Conservation (phyloP, 1,140 invertebrate species). For the Drosophila auraria region DNA sequence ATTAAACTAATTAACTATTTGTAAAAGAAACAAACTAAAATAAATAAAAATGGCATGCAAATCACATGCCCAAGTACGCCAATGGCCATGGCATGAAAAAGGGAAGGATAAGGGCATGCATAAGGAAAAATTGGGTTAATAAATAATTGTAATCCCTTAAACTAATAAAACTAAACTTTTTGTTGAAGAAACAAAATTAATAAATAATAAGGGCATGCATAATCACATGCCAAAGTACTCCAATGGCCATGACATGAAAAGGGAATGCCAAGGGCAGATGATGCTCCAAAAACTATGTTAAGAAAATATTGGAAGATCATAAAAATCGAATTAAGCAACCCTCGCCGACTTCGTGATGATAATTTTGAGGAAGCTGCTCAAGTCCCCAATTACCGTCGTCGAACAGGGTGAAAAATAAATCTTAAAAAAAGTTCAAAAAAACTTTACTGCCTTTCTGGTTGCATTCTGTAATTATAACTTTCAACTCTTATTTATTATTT, state of each 20-base stretch:
- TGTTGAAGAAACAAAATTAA: not conserved
- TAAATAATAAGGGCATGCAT: not conserved
- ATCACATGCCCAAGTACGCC: too few relatives aligned
- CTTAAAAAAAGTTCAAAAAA: not conserved
- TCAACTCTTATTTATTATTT: not conserved
- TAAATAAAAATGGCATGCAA: not conserved
- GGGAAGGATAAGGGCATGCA: not conserved
- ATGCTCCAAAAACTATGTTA: not conserved
- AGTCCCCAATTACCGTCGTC: slow-evolving; percentile 2
- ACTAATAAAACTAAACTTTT: too few relatives aligned
- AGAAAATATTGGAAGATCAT: slow-evolving; percentile 7
- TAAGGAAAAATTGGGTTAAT: not conserved
- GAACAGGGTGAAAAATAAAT: not conserved
- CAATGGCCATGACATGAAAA: not conserved
- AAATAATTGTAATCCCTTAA: not conserved
- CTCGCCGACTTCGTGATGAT: slow-evolving; percentile 1
- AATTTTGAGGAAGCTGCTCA: slow-evolving; percentile 1
- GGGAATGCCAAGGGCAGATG: not conserved
- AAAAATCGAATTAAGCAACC: slow-evolving; percentile 8
- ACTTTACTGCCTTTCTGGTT: not conserved
- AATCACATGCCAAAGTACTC: not conserved
- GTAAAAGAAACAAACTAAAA: not conserved
- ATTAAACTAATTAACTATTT: too few relatives aligned
- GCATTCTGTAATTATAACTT: not conserved
- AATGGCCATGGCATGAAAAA: not conserved